Evolutionary conservation across 2,113 vertebrate species (phyloP), one percentile per base, ranked within the genome.

Genomic region (Cebidichthys violaceus): DNA sequence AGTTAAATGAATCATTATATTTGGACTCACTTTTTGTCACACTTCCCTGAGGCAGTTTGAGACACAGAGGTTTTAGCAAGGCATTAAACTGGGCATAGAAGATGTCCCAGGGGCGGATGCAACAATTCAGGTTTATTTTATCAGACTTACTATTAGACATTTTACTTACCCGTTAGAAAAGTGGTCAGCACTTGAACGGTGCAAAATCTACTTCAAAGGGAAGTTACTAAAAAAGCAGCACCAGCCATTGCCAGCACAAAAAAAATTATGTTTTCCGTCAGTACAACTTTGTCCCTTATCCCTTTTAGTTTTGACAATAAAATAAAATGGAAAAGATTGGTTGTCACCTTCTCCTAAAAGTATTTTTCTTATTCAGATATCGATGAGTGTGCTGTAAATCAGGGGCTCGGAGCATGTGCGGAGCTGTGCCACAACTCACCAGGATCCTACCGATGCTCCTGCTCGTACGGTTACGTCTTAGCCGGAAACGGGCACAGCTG

Each of bases 381-480:
- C 41, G 79, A 92, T 55, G 90, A 93, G 74, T 93, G 91, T 84
- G 76, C 57, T 6, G 70, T 27, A 37, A 88, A 87, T 22, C 17
- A 64, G 37, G 91, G 92, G 13, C 72, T 64, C 0, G 90, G 90
- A 3, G 81, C 79, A 4, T 94, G 91, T 61, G 57, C 18, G 14
- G 68, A 77, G 70, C 71, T 60, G 2, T 93, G 91, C 29, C 75
- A 77, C 43, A 94, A 94, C 37, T 68, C 86, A 17, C 90, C 88
- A 9, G 90, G 91, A 52, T 93, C 91, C 11, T 93, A 90, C 71
- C 76, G 9, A 59, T 93, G 92, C 45, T 86, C 86, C 45, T 94
- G 92, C 79, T 50, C 73, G 0, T 77, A 78, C 0, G 91, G 93
- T 0, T 72, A 75, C 78, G 69, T 37, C 74, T 79, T 92, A 54